Percentiles rank a stretch among this genome's conserved stretches.
Conservation (phyloP, 2,888 invertebrate species). For the Drosophila nr. fundita region DNA sequence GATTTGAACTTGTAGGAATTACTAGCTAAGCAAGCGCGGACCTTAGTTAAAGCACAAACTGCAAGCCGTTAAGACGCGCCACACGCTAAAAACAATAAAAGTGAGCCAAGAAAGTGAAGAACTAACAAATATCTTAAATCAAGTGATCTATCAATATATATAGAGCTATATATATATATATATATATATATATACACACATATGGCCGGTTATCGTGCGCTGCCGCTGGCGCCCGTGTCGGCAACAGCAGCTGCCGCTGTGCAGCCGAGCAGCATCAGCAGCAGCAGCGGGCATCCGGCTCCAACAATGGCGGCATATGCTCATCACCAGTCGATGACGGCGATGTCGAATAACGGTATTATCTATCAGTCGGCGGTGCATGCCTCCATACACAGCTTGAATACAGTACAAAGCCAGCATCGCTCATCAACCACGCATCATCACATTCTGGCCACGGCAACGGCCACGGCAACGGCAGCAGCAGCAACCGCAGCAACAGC, state of each 20-base stretch:
- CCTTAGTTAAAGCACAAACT: constrained; percentile 60
- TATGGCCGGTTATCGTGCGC: constrained; percentile 82
- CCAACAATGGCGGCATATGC: constrained; percentile 82
- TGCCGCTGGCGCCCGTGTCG: constrained; percentile 79
- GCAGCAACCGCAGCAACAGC: constrained; percentile 75
- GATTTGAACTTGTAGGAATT: constrained; percentile 68
- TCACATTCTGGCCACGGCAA: constrained; percentile 83
- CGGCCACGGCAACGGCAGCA: constrained; percentile 76
- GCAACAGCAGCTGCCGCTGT: constrained; percentile 77
- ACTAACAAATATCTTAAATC: constrained; percentile 5
- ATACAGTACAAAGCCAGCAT: constrained; percentile 82
- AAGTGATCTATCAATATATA: constrained; percentile 15
- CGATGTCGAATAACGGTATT: constrained; percentile 84
- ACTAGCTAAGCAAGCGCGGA: constrained; percentile 26
- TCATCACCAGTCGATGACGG: constrained; percentile 83
- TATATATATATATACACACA: neutral
- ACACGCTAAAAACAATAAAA: constrained; percentile 15
- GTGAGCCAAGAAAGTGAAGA: constrained; percentile 23
- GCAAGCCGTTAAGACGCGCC: constrained; percentile 63
- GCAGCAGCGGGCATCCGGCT: constrained; percentile 54
- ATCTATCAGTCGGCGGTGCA: constrained; percentile 85
- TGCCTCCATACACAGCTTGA: constrained; percentile 84
- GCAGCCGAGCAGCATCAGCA: constrained; percentile 53
- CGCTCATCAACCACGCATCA: constrained; percentile 82
- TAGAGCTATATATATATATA: neutral